Evolutionary conservation across 2,888 invertebrate genomes (phyloP).

Genomic region (Noctua janthina): DNA sequence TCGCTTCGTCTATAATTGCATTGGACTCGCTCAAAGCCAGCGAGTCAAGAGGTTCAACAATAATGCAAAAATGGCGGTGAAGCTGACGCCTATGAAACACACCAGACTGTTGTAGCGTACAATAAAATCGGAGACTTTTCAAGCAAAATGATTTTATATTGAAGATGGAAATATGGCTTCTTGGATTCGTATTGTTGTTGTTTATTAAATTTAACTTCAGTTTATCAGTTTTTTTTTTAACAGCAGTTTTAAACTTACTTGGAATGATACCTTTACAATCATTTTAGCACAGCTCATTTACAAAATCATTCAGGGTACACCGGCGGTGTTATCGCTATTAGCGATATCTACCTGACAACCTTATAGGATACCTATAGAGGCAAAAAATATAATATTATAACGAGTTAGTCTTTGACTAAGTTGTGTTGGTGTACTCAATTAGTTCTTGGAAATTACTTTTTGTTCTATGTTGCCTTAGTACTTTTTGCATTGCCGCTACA

Average conservation of each 20-base stretch:
- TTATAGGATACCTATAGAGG: not conserved
- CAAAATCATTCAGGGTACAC: not conserved
- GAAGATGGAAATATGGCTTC: not conserved
- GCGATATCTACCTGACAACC: not conserved
- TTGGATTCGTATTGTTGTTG: not conserved
- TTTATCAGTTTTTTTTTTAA: not conserved
- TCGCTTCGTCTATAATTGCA: conserved; percentile 8
- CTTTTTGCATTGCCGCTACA: no score
- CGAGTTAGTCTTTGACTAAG: not conserved
- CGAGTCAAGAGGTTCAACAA: not conserved
- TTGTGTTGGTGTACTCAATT: not conserved
- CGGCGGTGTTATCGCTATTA: not conserved
- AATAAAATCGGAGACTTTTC: not conserved
- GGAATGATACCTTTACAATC: not conserved
- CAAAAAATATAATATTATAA: not conserved
- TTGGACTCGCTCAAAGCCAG: conserved; percentile 20
- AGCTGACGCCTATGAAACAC: no score
- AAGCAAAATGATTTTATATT: not conserved
- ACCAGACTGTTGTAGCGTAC: not conserved
- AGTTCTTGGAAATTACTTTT: not conserved
- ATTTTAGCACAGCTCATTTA: not conserved
- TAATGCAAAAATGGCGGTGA: not conserved
- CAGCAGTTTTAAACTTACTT: not conserved
- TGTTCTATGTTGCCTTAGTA: no score
- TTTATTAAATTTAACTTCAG: not conserved